Evolutionary conservation across 2,113 vertebrate genomes (phyloP), one percentile per base, ranked within the genome.

Genomic region (Pangasianodon hypophthalmus): DNA sequence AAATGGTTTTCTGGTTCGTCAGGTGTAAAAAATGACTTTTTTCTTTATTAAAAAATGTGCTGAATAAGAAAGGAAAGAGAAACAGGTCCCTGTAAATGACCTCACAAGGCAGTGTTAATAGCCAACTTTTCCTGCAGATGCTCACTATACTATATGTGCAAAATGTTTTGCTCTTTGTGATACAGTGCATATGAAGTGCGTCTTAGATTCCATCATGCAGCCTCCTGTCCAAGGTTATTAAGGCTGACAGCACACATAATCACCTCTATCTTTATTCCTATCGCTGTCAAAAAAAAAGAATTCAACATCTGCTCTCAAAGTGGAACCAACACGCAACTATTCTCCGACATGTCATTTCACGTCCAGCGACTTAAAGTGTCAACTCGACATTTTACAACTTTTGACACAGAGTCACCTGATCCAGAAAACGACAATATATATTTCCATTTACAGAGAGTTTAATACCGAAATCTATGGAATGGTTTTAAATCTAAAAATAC

Each of bases 21-120:
- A 29, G 60, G 90, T 89, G 64, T 88, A 71, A 90, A 62, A 54
- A 54, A 32, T n/a, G 6, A 29, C 6, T 52, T 80, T 81, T 56
- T 82, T 54, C 6, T 56, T 9, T 67, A 62, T 41, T 56, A 26
- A 83, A 60, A 82, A 75, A 75, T 52, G 79, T 52, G 67, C 67
- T 89, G 88, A 89, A 79, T 64, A 32, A 89, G 69, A 56, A 41
- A 86, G 21, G 58, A 81, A 89, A 85, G 21, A 26, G 60, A 88
- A 90, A 90, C 92, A 88, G 91, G 92, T 91, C 91, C 64, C 81
- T 90, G 93, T 92, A 94, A 94, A 95, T 92, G 91, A 94, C 94
- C 93, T 94, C 69, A 84, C 19, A 19, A 46, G 75, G 64, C 85
- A 18, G 52, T 58, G 86, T 46, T 60, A 81, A 83, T 24, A 29